Evolutionary conservation across 2,113 vertebrate species (phyloP), one percentile per base, ranked within the genome.

Genomic region (Trematocara variabile): DNA sequence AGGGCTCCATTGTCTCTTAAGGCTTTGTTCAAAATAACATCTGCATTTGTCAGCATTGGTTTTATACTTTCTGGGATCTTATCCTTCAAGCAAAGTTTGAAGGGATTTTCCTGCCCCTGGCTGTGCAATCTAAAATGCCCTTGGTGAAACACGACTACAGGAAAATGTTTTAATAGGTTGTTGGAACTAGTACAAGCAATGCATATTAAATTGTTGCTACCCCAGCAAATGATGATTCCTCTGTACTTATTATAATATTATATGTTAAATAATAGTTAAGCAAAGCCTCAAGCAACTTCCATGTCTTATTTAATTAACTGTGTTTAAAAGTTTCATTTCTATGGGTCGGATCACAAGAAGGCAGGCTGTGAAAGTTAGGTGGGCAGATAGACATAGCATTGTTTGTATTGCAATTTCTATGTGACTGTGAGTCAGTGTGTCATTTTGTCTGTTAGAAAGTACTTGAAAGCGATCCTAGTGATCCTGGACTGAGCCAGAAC

Each of bases 1-100:
- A 34, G 28, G 81, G 48, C 78, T 82, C 88, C 75, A 92, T 95
- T 95, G 92, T 94, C 92, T 94, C 87, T 79, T 70, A 28, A 50
- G 22, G 88, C 91, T 94, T 95, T 92, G 88, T 95, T 95, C 90
- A 91, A 94, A 95, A 91, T 92, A 91, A 91, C 93, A 95, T 95
- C 93, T 94, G 90, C 94, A 90, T 92, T 94, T 53, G 92, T 95
- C 94, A 95, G 93, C 94, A 94, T 53, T 52, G 77, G 79, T 92
- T 93, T 92, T 88, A 88, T 95, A 90, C 88, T 92, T 80, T 87
- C 84, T 55, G 54, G 81, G 77, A 88, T 90, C 83, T 93, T 90
- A 92, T 93, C 84, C 88, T 83, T 94, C 37, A 22, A 81, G 87
- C 56, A 91, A 92, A 89, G 89, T 93, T 94, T 92, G 81, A 91